Evolutionary conservation across 2,888 invertebrate genomes (phyloP).

Genomic region (Drosophila cracens): DNA sequence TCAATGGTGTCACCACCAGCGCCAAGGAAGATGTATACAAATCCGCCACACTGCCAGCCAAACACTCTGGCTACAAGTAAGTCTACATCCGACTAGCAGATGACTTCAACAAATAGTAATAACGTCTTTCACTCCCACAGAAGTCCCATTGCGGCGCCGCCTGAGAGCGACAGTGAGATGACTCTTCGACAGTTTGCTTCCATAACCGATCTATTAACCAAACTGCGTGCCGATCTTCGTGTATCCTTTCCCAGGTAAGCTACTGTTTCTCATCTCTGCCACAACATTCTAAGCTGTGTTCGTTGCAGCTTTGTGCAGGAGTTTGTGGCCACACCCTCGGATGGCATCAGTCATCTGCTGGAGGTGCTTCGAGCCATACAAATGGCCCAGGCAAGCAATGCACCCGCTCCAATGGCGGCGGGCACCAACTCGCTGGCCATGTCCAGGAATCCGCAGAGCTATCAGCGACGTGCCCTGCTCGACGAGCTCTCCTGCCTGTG

Average conservation of each 20-base stretch:
- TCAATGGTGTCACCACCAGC: conserved; percentile 21
- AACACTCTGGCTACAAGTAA: conserved; percentile 84
- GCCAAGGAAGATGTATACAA: conserved; percentile 70
- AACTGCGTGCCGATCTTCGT: conserved; percentile 93
- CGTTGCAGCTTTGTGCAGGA: conserved; percentile 94
- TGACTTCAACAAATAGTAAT: too few relatives aligned
- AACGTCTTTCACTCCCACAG: conserved; percentile 81
- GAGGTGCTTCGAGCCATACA: conserved; percentile 95
- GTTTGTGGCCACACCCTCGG: conserved; percentile 94
- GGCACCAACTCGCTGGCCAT: conserved; percentile 77
- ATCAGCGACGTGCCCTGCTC: conserved; percentile 90
- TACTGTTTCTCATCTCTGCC: not conserved
- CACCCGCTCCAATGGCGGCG: conserved; percentile 68
- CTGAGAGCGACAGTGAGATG: conserved; percentile 91
- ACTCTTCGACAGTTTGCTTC: conserved; percentile 94
- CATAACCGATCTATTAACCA: conserved; percentile 94
- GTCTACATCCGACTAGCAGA: conserved; percentile 6
- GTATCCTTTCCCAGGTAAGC: conserved; percentile 94
- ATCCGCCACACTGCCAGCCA: conserved; percentile 83
- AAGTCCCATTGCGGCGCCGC: conserved; percentile 89
- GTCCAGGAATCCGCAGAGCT: conserved; percentile 88
- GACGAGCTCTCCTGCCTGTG: conserved; percentile 95
- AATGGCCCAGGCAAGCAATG: conserved; percentile 89
- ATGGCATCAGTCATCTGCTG: conserved; percentile 93
- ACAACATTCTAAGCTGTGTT: not conserved